Evolutionary conservation across 2,888 invertebrate genomes (phyloP), one percentile per base, ranked within the genome.

Genomic region (Steinernema hermaphroditum): DNA sequence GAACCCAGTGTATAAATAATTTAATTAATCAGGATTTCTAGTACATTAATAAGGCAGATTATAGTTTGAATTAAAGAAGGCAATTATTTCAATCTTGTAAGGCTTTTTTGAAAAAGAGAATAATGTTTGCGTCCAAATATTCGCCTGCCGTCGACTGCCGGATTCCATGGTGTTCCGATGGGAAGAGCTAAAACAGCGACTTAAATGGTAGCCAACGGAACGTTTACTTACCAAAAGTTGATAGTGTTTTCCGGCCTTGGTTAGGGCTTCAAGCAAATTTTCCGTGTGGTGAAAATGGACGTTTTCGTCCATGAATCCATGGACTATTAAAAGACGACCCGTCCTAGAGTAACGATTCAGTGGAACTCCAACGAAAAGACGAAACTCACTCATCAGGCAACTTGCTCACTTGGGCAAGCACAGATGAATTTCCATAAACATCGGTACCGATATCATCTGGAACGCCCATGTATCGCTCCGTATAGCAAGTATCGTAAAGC

Each of bases 261-360:
- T 92, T 76, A 98, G 90, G 73, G 93, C 92, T 78, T 93, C 92
- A 29, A 98, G 92, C 75, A 99, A 89, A 80, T 93, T 92, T 83
- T 93, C 93, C 16, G 96, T 95, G 88, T 98, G 98, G 81, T 92
- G 92, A 88, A 98, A 97, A 88, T 99, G 98, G 0, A 98, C 98
- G 87, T 98, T 99, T 88, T 98, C 98, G 87, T 98, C 98, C 70
- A 82, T 72, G 46, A 97, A 89, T 0, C 98, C 98, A 88, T 99
- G 98, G 81, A 97, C 93, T 46, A 99, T 93, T 22, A 98, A 89
- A 78, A 98, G 89, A 43, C 96, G 91, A 85, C 88, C 89, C 73
- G 88, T 88, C 78, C 89, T 89, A 83, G 82, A 76, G 27, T 14
- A 62, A 50, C n/a, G n/a, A n/a, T 71, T 79, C 32, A 70, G 68